A percentile compares a stretch with the other conserved stretches of the same genome.
Evolutionary conservation across 2,113 vertebrate species (phyloP).

Genomic region (Bos indicus): DNA sequence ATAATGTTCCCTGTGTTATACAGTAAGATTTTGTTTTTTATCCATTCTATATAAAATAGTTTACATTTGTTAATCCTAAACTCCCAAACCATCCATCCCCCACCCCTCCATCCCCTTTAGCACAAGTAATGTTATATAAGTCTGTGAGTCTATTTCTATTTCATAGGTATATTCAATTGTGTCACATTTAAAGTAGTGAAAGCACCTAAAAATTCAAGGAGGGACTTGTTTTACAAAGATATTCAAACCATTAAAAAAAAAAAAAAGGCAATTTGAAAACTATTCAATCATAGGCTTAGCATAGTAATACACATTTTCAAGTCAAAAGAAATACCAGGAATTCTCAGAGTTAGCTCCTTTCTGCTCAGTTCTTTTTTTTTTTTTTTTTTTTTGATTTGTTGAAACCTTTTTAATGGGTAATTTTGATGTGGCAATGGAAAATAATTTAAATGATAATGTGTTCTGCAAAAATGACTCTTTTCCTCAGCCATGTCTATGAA

Average conservation of each 20-base stretch:
- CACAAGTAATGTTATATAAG: neutral
- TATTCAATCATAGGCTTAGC: slow-evolving; percentile 56
- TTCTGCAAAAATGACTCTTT: neutral
- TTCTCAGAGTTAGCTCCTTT: slow-evolving; percentile 27
- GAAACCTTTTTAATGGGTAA: neutral
- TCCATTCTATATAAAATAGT: neutral
- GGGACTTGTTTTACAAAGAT: slow-evolving; percentile 58
- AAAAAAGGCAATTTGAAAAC: slow-evolving; percentile 67
- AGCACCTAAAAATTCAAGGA: slow-evolving; percentile 42
- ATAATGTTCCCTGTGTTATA: neutral
- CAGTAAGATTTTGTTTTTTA: neutral
- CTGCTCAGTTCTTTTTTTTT: slow-evolving; percentile 30
- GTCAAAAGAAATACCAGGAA: slow-evolving; percentile 31
- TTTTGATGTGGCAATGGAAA: neutral
- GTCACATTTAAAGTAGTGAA: neutral
- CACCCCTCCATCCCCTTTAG: neutral
- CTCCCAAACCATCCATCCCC: neutral
- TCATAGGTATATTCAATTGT: neutral
- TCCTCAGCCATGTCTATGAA: neutral
- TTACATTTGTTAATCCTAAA: neutral
- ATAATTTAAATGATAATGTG: slow-evolving; percentile 54
- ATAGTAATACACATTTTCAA: slow-evolving; percentile 21
- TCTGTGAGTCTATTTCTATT: neutral
- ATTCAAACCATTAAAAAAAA: slow-evolving; percentile 28
- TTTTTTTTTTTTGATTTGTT: neutral